A percentile compares a stretch with the other conserved stretches of the same genome.
phyloP scores from a whole-genome alignment of 2,113 vertebrate species.

The Nycticebus coucang region DNA sequence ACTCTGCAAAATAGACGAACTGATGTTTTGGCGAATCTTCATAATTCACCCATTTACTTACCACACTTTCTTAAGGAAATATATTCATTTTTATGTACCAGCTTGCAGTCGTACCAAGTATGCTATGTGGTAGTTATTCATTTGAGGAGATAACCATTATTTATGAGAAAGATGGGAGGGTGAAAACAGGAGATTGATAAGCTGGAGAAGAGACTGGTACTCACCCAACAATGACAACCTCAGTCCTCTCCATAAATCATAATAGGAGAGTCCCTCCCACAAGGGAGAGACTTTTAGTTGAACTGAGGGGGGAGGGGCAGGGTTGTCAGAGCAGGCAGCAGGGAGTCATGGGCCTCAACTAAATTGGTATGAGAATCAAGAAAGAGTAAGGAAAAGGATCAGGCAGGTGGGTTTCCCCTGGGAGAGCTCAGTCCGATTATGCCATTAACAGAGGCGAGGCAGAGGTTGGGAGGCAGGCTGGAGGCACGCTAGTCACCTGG shows the following conservation, averaged over 20 bases:
- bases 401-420: constrained; percentile 65
- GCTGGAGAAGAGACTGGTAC: not conserved
- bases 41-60: too few species aligned
- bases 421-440: constrained; percentile 51
- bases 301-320: not conserved
- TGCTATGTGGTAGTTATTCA: not conserved
- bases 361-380: constrained; percentile 40
- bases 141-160: not conserved
- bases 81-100: not conserved
- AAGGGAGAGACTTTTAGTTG: not conserved
- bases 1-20: too few species aligned
- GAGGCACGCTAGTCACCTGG: constrained; percentile 67
- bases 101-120: not conserved
- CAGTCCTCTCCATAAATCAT: not conserved
- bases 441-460: constrained; percentile 61
- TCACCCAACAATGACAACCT: not conserved
- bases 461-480: constrained; percentile 62
- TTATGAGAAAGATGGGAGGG: not conserved
- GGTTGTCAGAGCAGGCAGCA: not conserved
- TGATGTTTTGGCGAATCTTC: too few species aligned
- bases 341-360: not conserved
- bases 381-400: constrained; percentile 7
- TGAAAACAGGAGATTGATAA: not conserved
- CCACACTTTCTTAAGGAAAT: too few species aligned
- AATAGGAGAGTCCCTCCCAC: not conserved